Conservation (phyloP, 37 sponge, comb jelly and placozoan genomes). For the Amphimedon queenslandica region DNA sequence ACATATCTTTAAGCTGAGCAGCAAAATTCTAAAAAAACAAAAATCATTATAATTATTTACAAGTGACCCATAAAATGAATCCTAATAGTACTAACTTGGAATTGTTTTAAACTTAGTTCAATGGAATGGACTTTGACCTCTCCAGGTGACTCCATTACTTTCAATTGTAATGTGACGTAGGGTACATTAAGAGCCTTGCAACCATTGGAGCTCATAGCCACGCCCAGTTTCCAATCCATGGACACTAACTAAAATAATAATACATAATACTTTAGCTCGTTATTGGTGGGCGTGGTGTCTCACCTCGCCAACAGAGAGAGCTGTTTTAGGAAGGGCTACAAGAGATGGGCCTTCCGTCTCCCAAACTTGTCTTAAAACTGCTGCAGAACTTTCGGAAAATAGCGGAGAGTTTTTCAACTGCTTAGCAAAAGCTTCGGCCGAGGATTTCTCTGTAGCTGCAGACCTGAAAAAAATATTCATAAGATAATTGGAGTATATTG, state of each 20-base stretch:
- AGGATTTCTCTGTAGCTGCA: slow-evolving; percentile 35
- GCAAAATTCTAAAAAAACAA: slow-evolving; percentile 62
- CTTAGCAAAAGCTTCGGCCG: slow-evolving; percentile 50
- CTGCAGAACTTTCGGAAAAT: slow-evolving; percentile 50
- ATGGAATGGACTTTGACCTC: slow-evolving; percentile 21
- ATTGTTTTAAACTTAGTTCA: slow-evolving; percentile 65
- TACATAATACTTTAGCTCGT: too few relatives aligned
- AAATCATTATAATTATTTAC: background rate
- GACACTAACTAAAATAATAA: slow-evolving; percentile 62
- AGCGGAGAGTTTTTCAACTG: slow-evolving; percentile 48
- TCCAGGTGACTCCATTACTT: slow-evolving; percentile 26
- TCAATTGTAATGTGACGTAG: slow-evolving; percentile 62
- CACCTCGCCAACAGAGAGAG: slow-evolving; percentile 65
- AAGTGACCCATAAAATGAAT: background rate
- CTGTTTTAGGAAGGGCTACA: slow-evolving; percentile 11
- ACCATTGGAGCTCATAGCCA: slow-evolving; percentile 72
- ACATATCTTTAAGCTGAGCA: slow-evolving; percentile 79
- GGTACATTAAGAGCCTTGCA: slow-evolving; percentile 73
- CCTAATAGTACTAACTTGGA: slow-evolving; percentile 45
- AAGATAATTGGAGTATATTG: background rate
- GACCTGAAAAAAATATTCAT: slow-evolving; percentile 23
- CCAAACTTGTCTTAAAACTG: slow-evolving; percentile 72
- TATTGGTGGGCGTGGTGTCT: too few relatives aligned
- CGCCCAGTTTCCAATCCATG: slow-evolving; percentile 85
- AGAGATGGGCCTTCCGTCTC: slow-evolving; percentile 50